A percentile compares a stretch with the other conserved stretches of the same genome.
Conservation (phyloP, 2,797 vertebrate species). For the Sebastes iracundus region DNA sequence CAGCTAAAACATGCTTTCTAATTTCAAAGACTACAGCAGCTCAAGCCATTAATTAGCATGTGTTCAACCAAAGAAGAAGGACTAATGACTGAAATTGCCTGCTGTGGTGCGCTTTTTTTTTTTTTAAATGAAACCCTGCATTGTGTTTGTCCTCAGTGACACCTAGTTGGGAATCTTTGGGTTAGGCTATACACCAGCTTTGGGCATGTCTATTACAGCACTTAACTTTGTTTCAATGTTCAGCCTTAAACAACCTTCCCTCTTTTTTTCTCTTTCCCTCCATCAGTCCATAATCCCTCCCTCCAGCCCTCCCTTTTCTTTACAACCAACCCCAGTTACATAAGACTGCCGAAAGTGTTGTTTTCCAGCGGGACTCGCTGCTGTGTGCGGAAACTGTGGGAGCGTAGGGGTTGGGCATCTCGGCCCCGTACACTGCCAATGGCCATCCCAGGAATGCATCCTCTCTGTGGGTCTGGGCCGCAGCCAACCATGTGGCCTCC, state of each 20-base stretch:
- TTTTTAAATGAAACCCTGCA: background rate
- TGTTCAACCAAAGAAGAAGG: background rate
- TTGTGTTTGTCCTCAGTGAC: background rate
- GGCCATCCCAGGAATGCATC: constrained; percentile 77
- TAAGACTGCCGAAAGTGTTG: constrained; percentile 64
- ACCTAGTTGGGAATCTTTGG: background rate
- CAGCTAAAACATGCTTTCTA: background rate
- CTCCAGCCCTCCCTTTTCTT: constrained; percentile 40
- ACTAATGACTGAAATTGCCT: background rate
- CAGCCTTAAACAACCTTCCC: constrained; percentile 49
- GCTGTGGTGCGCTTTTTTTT: background rate
- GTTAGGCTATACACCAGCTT: background rate
- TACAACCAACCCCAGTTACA: constrained; percentile 61
- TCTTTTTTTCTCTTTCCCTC: constrained; percentile 16
- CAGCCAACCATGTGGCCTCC: constrained; percentile 78
- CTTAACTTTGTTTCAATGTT: constrained; percentile 46
- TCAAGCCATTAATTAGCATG: background rate
- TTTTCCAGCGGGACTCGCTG: constrained; percentile 59
- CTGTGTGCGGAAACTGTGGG: constrained; percentile 68
- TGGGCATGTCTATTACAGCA: constrained; percentile 31
- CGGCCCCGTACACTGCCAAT: constrained; percentile 52
- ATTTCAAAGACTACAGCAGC: background rate
- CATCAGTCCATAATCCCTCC: constrained; percentile 48
- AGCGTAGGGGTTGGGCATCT: constrained; percentile 67
- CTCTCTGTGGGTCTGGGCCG: constrained; percentile 70